Evolutionary conservation across 2,113 vertebrate genomes (phyloP).

Genomic region (Pipra filicauda): DNA sequence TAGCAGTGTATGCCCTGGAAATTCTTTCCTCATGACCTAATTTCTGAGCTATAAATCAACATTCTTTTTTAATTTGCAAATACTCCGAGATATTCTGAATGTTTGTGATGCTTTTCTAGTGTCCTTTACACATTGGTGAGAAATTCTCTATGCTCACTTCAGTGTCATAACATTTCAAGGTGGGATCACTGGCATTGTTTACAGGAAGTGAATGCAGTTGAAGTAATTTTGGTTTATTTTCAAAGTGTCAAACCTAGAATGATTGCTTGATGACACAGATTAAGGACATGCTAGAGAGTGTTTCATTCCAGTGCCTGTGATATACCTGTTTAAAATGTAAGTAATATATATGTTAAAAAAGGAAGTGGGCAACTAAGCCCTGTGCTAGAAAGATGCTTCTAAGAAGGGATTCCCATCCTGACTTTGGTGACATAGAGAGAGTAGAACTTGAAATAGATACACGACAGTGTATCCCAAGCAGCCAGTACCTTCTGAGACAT

Average conservation of each 20-base stretch:
- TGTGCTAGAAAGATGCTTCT: neutral
- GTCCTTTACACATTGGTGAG: neutral
- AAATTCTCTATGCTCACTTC: neutral
- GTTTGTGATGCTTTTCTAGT: neutral
- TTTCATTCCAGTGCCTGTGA: neutral
- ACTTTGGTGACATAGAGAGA: rapidly evolving
- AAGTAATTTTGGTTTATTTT: neutral
- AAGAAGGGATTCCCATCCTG: neutral
- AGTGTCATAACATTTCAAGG: neutral
- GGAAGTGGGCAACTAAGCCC: neutral
- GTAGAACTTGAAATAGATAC: neutral
- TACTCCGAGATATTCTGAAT: neutral
- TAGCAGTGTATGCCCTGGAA: neutral
- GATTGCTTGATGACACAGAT: neutral
- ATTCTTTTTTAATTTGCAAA: neutral
- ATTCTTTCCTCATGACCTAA: neutral
- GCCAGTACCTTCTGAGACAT: neutral
- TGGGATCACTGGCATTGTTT: neutral
- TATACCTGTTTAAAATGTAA: neutral
- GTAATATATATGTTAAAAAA: neutral
- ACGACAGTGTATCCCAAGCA: neutral
- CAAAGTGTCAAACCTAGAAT: neutral
- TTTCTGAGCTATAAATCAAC: neutral
- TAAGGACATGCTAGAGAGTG: neutral
- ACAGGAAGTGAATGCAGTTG: neutral